Base-by-base conservation (phyloP, 1,140 invertebrate species). In the Drosophila hydei region DNA sequence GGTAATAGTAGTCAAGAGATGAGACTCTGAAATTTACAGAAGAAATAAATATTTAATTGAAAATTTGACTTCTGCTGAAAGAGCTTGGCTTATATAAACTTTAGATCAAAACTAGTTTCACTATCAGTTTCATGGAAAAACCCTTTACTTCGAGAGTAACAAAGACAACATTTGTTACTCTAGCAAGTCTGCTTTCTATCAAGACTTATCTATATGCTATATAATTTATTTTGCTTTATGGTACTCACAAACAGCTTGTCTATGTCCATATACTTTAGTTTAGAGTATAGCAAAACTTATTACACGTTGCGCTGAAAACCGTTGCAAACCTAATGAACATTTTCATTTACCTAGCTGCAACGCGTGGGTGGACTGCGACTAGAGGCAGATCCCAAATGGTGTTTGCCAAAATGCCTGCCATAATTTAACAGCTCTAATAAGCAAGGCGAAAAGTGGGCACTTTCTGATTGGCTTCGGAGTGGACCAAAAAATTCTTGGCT, bases 281-380 rank as follows among this genome's bases (percentile, higher is more conserved):
- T 18, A 65, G 68, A 3, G 68, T 52, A 54, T 18, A 30, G 1
- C n/a, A 40, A 75, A 81, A 87, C 83, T 87, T 87, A 85, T 85
- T 81, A 85, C 71, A 85, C 72, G 77, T 87, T 87, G 74, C 69
- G 74, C 81, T 65, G 81, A 77, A 85, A 87, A 87, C 80, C 80
- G 81, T 85, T 85, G 80, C 80, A 87, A 85, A 80, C 69, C 81
- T 80, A 85, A 85, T 85, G 81, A 85, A 85, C 81, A 85, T 85
- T 85, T 85, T 85, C 77, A 87, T 85, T 87, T 87, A 75, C 77
- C 52, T 54, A 56, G 65, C 56, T 52, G 65, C 65, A 75, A 58
- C 67, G 77, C 73, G 80, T 85, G 80, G 81, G 80, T 50, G 80
- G 64, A 84, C 73, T 42, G 40, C 40, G 23, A 42, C 45, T 6